Conservation (phyloP, 2,888 invertebrate species). For the Acrobasis consociella region DNA sequence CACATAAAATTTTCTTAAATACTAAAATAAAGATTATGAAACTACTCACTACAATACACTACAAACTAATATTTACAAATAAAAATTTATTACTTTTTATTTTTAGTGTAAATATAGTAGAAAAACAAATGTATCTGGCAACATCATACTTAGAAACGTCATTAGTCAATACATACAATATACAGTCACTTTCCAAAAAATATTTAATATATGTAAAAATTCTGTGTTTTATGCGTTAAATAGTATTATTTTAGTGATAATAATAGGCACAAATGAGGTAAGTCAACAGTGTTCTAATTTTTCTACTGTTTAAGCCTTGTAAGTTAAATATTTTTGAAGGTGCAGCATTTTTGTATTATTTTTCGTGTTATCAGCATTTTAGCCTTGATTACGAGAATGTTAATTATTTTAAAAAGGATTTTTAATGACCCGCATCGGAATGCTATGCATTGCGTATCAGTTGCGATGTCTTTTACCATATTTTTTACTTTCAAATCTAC, state of each 20-base stretch:
- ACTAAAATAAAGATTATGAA: no score
- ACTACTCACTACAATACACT: no score
- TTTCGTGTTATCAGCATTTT: conserved; percentile 9
- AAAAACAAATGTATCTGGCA: neutral
- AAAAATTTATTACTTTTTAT: no score
- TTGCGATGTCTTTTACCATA: neutral
- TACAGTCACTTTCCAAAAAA: conserved; percentile 17
- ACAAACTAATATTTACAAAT: no score
- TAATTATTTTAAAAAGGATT: neutral
- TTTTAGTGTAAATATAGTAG: neutral
- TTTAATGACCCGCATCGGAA: conserved; percentile 5
- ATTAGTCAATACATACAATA: conserved; percentile 6
- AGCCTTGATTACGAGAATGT: conserved; percentile 7
- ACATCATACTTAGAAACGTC: neutral
- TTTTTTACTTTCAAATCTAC: neutral
- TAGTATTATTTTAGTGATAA: conserved; percentile 7
- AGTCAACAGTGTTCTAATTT: neutral
- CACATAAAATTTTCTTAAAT: no score
- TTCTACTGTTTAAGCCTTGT: neutral
- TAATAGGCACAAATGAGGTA: conserved; percentile 11
- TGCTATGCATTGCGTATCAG: neutral
- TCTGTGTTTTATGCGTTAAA: neutral
- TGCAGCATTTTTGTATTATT: conserved; percentile 4
- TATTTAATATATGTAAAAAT: conserved; percentile 6
- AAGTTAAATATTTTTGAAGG: neutral